Percentiles rank a stretch among this genome's conserved stretches.
Conservation (phyloP, 2,797 vertebrate species). For the Brachymystax lenok region DNA sequence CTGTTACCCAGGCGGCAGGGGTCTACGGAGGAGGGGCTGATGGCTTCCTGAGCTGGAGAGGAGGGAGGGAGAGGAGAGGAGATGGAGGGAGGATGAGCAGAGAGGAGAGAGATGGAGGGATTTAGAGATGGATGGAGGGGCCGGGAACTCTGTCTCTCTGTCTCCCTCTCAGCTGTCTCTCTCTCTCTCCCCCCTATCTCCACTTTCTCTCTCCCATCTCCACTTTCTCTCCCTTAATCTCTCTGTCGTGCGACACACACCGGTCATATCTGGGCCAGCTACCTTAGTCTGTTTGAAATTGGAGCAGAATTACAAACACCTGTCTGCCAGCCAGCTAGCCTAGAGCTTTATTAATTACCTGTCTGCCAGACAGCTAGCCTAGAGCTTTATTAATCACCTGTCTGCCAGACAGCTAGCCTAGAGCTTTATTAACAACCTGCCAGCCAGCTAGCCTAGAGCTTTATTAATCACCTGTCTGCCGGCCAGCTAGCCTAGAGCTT, state of each 20-base stretch:
- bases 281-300: conserved; percentile 67
- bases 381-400: too few relatives aligned
- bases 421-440: neutral
- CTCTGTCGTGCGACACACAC: neutral
- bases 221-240: neutral
- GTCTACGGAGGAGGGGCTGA: conserved; percentile 50
- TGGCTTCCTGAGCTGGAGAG: too few relatives aligned
- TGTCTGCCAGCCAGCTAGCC: neutral
- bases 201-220: too few relatives aligned
- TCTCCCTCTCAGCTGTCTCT: conserved; percentile 11
- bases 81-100: too few relatives aligned
- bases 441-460: too few relatives aligned
- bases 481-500: too few relatives aligned
- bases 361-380: too few relatives aligned
- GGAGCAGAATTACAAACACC: conserved; percentile 65
- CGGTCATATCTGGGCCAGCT: conserved; percentile 73
- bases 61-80: conserved; percentile 41
- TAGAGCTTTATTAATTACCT: neutral
- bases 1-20: conserved; percentile 62
- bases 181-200: conserved; percentile 5
- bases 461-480: too few relatives aligned
- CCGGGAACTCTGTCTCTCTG: neutral
- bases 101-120: too few relatives aligned
- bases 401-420: neutral
- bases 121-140: too few relatives aligned